phyloP scores from a whole-genome alignment of 2,888 invertebrate species.

The Blastobasis lacticolella region DNA sequence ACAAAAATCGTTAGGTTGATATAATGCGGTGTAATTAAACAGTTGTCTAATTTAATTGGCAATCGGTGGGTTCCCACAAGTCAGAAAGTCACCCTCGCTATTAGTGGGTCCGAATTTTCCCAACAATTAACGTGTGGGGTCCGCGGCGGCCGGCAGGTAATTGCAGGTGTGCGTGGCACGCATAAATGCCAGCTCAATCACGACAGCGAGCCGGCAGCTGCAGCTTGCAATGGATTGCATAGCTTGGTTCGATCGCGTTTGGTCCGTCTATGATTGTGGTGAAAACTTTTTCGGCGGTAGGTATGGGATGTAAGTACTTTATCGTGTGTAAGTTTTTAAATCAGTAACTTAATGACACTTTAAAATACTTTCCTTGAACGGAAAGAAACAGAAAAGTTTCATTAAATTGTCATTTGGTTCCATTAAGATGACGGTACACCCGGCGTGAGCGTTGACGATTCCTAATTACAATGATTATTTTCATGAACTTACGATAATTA shows the following conservation, averaged over 20 bases:
- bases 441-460: slow-evolving; percentile 13
- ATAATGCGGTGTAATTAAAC: slow-evolving; percentile 50
- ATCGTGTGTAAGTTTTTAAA: too few relatives aligned
- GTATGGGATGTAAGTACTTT: too few relatives aligned
- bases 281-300: too few relatives aligned
- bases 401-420: slow-evolving; percentile 39
- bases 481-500: slow-evolving; percentile 43
- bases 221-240: not conserved
- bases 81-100: slow-evolving; percentile 60
- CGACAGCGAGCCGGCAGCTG: slow-evolving; percentile 21
- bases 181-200: slow-evolving; percentile 44
- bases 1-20: slow-evolving; percentile 32
- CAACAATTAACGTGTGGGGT: slow-evolving; percentile 59
- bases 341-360: too few relatives aligned
- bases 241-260: too few relatives aligned
- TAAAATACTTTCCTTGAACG: not conserved
- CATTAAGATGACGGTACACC: slow-evolving; percentile 10
- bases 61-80: slow-evolving; percentile 67
- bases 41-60: slow-evolving; percentile 71
- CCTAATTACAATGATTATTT: slow-evolving; percentile 42
- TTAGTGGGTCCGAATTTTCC: slow-evolving; percentile 44
- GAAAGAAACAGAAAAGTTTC: slow-evolving; percentile 7
- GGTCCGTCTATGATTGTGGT: too few relatives aligned
- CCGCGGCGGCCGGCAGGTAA: slow-evolving; percentile 29
- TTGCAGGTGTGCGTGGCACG: slow-evolving; percentile 45